These are phyloP conservation scores for Mesorhabditis sp. DNA, from an alignment of 2,888 invertebrate species.

Conservation along the genomic window DNA sequence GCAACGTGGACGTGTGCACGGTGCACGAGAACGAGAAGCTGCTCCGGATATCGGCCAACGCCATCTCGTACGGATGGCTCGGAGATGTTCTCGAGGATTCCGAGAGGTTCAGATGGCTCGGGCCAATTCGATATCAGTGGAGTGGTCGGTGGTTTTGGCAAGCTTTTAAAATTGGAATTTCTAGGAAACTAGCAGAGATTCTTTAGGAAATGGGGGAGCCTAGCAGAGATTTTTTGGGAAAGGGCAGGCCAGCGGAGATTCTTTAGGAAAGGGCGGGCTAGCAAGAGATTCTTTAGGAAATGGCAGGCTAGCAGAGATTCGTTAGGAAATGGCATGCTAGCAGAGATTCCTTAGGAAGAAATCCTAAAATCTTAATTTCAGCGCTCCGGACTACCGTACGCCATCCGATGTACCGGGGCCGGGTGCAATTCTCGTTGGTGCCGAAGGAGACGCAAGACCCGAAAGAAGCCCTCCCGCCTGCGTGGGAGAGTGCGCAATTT, in stretches of 20 bases:
- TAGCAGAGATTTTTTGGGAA: background rate
- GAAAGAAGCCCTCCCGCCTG: constrained; percentile 43
- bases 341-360: background rate
- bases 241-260: background rate
- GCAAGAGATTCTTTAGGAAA: no score
- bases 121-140: constrained; percentile 72
- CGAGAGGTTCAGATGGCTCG: constrained; percentile 80
- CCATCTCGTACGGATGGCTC: constrained; percentile 79
- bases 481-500: constrained; percentile 40
- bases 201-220: background rate
- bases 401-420: constrained; percentile 49
- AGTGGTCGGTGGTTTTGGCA: constrained; percentile 22
- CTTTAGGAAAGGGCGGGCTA: no score
- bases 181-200: no score
- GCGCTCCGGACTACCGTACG: constrained; percentile 54
- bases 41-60: constrained; percentile 72
- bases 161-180: background rate
- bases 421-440: constrained; percentile 34
- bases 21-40: constrained; percentile 67
- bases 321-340: no score
- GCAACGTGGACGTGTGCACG: constrained; percentile 75
- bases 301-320: no score
- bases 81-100: constrained; percentile 78
- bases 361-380: constrained; percentile 15
- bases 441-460: constrained; percentile 34